Evolutionary conservation across 2,888 invertebrate species (phyloP), one percentile per base, ranked within the genome.

Genomic region (Choreutis nemorana): DNA sequence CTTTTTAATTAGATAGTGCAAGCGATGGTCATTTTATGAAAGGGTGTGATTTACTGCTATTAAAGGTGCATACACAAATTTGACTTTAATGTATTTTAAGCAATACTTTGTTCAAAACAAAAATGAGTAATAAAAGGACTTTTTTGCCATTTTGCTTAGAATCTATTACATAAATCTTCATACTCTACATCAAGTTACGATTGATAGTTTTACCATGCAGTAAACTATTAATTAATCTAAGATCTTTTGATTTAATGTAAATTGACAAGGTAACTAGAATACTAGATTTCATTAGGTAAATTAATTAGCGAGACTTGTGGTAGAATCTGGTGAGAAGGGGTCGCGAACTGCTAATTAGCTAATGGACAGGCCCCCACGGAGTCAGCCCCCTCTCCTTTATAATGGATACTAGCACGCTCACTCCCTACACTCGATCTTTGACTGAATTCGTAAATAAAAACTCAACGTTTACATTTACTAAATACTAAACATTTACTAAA

Each of bases 341-440:
- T 64, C 53, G 52, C 44, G 45, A 44, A 45, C 45, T 42, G 55
- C 55, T 77, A 77, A 77, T 78, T 78, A 77, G 63, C 62, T 77
- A 77, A 78, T 78, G 77, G 77, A 66, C 36, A 35, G 8, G 13
- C n/a, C n/a, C n/a, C n/a, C n/a, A n/a, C n/a, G n/a, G n/a, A 30
- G 9, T 22, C 22, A 11, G 22, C n/a, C 9, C 9, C 9, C 10
- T 22, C n/a, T 22, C 10, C n/a, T 37, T 40, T 44, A 53, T 73
- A 77, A 77, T 75, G 75, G 71, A 67, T 67, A 59, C 66, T 49
- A 50, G 64, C 75, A 75, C 75, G 75, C 75, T 54, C 57, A 49
- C 40, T n/a, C 48, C 43, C 48, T 30, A 21, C 32, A 28, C 32
- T n/a, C 10, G 9, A 9, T 13, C 13, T n/a, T 8, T n/a, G n/a